phyloP scores from a whole-genome alignment of 2,113 vertebrate genomes.

The Rhinopithecus roxellana region DNA sequence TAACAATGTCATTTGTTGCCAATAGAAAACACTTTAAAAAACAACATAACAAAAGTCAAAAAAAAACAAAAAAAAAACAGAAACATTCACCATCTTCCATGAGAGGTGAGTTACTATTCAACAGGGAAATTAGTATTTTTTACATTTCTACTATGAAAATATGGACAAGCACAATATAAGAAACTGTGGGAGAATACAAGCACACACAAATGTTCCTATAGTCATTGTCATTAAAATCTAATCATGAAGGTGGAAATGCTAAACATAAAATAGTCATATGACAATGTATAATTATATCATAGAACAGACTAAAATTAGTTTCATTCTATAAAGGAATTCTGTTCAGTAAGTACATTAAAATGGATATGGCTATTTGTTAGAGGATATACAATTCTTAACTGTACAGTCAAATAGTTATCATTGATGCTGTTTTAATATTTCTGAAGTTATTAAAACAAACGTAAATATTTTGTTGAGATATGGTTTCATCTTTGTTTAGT shows the following conservation, averaged over 20 bases:
- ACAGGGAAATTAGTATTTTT: background rate
- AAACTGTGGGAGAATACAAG: background rate
- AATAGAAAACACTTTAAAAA: background rate
- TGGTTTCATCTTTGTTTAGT: background rate
- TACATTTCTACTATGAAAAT: background rate
- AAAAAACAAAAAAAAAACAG: fast-evolving
- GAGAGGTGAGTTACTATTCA: background rate
- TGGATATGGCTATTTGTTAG: background rate
- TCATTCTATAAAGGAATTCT: background rate
- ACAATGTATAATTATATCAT: background rate
- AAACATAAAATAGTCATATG: background rate
- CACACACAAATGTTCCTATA: background rate
- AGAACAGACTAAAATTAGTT: background rate
- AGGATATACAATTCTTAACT: background rate
- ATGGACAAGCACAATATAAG: background rate
- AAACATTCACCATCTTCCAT: background rate
- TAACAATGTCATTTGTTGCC: background rate
- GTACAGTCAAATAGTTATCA: background rate
- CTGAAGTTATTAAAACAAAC: background rate
- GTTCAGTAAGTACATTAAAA: background rate
- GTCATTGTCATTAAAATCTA: background rate
- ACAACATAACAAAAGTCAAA: background rate
- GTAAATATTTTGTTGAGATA: background rate
- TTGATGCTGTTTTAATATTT: background rate
- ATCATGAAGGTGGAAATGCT: background rate